A percentile compares a stretch with the other conserved stretches of the same genome.
These are phyloP conservation scores for Micrastur ruficollis DNA, from an alignment of 2,797 vertebrate genomes.

Conservation along the genomic window DNA sequence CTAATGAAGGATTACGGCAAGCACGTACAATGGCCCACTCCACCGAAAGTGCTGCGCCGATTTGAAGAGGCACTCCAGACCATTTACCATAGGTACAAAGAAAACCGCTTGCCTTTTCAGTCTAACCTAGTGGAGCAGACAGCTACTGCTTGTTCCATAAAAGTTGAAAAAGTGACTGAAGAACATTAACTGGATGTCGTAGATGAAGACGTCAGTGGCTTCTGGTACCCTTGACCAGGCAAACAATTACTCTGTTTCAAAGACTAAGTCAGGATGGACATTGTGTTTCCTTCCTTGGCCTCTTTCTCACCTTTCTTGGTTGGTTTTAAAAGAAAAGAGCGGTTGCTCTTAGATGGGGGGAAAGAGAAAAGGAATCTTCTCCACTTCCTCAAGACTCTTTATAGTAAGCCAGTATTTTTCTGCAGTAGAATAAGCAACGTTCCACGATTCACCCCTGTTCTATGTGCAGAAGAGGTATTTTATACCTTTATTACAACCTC, in stretches of 20 bases:
- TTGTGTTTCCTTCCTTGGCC: background rate
- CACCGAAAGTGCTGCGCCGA: constrained; percentile 87
- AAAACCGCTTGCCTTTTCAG: background rate
- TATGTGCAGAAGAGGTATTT: background rate
- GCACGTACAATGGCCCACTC: constrained; percentile 88
- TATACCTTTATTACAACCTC: background rate
- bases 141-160: background rate
- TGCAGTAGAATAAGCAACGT: background rate
- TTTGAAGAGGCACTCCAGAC: constrained; percentile 87
- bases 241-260: background rate
- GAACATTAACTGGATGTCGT: rapidly evolving
- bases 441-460: background rate
- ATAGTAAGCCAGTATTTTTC: background rate
- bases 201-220: background rate
- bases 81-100: constrained; percentile 86
- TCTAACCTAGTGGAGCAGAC: background rate
- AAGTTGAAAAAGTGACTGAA: too few relatives aligned
- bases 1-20: constrained; percentile 86
- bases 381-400: background rate
- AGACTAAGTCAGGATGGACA: background rate
- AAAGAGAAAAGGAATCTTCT: background rate
- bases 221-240: background rate
- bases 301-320: background rate
- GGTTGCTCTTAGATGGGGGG: background rate
- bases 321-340: background rate